Evolutionary conservation across 2,113 vertebrate genomes (phyloP), one percentile per base, ranked within the genome.

Genomic region (Muntiacus reevesi): DNA sequence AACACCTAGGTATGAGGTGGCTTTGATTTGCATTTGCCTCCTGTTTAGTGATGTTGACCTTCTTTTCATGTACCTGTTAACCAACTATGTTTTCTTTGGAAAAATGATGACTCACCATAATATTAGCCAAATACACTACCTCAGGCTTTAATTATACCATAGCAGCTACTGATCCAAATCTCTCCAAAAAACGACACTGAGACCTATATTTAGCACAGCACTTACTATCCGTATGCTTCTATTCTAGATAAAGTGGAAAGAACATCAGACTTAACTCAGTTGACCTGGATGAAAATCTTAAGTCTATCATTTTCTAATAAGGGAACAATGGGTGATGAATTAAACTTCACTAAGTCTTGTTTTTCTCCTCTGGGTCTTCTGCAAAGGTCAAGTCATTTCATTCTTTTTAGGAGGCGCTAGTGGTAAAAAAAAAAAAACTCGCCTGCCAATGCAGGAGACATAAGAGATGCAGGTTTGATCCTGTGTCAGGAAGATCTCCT

Each of bases 311-410:
- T 95, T 93, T 79, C 86, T 79, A 30, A 27, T 71, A 8, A 85
- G 14, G 54, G 17, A 83, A 94, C 7, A 16, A 9, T 50, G 43
- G 36, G 17, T 25, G 47, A 85, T 81, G 40, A 87, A 62, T 87
- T 78, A 83, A 92, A 62, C 33, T 19, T 90, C 50, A 55, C 4
- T 3, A 14, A 87, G 27, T 28, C 9, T 62, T 91, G 4, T 43
- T 95, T 97, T 84, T 43, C 36, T 92, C 23, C 43, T 71, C 25
- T 21, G 84, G 2, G 2, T 91, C 62, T 88, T 94, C 86, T 84
- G 7, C 28, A 97, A 57, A 57, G 5, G 16, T 25, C 40, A 95
- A 87, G 50, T 78, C 5, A 62, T 86, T 36, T 85, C 36, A 67
- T 62, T 16, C 4, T 74, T 95, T 97, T 95, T 43, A 85, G 85